Evolutionary conservation across 64 coral and sea anemone genomes (phyloP), one percentile per base, ranked within the genome.

Genomic region (Actinia tenebrosa): DNA sequence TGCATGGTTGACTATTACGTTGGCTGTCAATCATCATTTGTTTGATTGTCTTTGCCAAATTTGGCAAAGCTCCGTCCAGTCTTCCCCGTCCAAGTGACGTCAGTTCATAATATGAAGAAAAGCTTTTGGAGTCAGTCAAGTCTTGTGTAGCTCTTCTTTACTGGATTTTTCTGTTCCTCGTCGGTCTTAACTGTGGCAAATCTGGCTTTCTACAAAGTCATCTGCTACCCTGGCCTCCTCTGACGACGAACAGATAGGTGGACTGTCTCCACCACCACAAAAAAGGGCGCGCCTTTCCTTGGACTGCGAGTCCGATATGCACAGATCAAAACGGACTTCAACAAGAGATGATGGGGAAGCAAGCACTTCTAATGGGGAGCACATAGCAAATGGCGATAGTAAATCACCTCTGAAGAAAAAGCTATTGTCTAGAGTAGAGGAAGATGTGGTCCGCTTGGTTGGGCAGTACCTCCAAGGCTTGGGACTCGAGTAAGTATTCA

Each of bases 171-270:
- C 71, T 89, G 88, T 87, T 63, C 85, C 86, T 87, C 83, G 91
- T 92, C 55, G 79, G 68, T 71, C 52, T 86, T 37, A 88, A 93
- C 83, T 93, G 90, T 87, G 75, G 91, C 93, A 90, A 95, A 99
- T 90, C 97, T 99, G 97, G 97, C 97, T 99, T 86, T 92, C 93
- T 79, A 86, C 85, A 63, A 81, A 88, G 93, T 99, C 91, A 92
- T 93, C 88, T 91, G 97, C 91, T 99, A 99, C 97, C 90, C 97
- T 99, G 97, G 97, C 97, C 97, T 95, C 97, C 89, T 99, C 97
- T 99, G 97, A 99, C 88, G 97, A 99, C 93, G 97, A 99, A 95
- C 93, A 95, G 93, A 85, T 95, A 99, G 97, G 97, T 99, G 97
- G 97, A 87, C 88, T 92, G 97, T 99, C 97, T 99, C 97, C 97